phyloP scores from a whole-genome alignment of 1,140 invertebrate genomes.

The Cyclargus thomasi region DNA sequence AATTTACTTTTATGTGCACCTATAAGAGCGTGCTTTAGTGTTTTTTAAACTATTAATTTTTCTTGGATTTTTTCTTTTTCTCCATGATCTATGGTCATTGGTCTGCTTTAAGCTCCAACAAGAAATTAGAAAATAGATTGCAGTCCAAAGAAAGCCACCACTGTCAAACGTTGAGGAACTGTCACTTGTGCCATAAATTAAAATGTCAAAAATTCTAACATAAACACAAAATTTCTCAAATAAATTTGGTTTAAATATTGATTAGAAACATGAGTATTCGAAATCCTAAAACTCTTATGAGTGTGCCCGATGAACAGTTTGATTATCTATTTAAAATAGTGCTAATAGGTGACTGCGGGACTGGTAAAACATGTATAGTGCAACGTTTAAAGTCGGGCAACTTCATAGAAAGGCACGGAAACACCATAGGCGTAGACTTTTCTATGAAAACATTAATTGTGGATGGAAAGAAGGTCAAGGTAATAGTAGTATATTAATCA shows the following conservation, averaged over 20 bases:
- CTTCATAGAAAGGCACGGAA: constrained; percentile 94
- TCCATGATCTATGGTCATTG: no score
- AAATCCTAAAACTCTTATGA: constrained; percentile 77
- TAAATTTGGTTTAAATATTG: constrained; percentile 34
- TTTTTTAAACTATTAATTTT: no score
- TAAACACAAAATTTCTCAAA: constrained; percentile 45
- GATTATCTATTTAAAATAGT: constrained; percentile 91
- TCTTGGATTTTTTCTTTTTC: no score
- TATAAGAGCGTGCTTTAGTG: no score
- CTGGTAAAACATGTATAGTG: constrained; percentile 91
- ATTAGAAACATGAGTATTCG: constrained; percentile 61
- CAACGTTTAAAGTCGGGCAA: constrained; percentile 95
- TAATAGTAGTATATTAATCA: constrained; percentile 62
- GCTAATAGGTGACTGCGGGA: constrained; percentile 88
- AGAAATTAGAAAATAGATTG: no score
- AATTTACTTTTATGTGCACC: no score
- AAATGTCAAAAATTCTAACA: constrained; percentile 45
- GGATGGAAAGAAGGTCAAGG: constrained; percentile 95
- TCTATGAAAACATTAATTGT: constrained; percentile 96
- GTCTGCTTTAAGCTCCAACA: no score
- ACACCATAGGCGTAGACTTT: constrained; percentile 97
- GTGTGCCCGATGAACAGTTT: constrained; percentile 81
- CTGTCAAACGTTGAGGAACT: constrained; percentile 14
- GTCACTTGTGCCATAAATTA: constrained; percentile 25
- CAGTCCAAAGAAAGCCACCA: no score